Base-by-base conservation (phyloP, 2,888 invertebrate species). In the Allophyes oxyacanthae region DNA sequence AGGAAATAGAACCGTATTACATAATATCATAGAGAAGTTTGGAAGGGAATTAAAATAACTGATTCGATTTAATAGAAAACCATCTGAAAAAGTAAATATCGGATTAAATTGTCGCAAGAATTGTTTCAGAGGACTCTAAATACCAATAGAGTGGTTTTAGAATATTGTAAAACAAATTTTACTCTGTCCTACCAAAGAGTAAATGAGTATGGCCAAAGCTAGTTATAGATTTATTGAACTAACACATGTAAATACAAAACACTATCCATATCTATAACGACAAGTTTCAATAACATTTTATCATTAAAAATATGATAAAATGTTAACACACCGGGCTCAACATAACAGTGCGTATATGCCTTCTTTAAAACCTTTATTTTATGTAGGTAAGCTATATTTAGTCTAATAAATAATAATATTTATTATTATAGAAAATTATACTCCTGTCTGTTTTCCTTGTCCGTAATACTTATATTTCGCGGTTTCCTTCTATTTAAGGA, bases 361-460 rank as follows among this genome's bases (percentile, higher is more conserved):
- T 64, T 51, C 58, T 52, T 37, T 55, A 41, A 41, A 49, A 41
- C 45, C n/a, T 42, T 64, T 65, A 41, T 32, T 70, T 69, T 45
- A 42, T 40, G 38, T 71, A 58, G 46, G 53, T 66, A 66, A 65
- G 58, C 52, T 50, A 58, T 65, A 42, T 51, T 62, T 66, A 66
- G 46, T 53, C 50, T 65, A 53, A 71, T n/a, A n/a, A n/a, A n/a
- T n/a, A n/a, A n/a, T n/a, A n/a, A n/a, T 57, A 70, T 66, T 20
- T 20, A 20, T 20, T 20, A 71, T 56, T 57, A 71, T 58, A 65
- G 33, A 71, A 71, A 54, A 71, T 36, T 54, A 71, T 71, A 64
- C 51, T 41, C 58, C n/a, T 71, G 32, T 64, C 68, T 64, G 41
- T 67, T 41, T 71, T 49, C 57, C 66, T 45, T 65, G 72, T 44